Base-by-base conservation (phyloP, 2,797 vertebrate species). In the Macroramphosus scolopax region DNA sequence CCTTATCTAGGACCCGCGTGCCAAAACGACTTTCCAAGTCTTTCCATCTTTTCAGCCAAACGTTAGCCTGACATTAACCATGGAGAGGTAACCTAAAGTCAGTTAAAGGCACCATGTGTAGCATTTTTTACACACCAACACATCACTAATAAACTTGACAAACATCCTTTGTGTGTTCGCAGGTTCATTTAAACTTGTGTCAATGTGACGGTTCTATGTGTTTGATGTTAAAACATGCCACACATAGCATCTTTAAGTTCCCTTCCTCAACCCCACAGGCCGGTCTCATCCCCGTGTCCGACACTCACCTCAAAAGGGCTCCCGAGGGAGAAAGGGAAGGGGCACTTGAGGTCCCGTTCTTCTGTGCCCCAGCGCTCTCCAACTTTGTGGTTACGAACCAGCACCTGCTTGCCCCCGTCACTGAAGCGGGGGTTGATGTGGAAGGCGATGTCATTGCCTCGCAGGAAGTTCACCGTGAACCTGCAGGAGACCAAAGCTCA, bases 351-450 rank as follows among this genome's bases (percentile, higher is more conserved):
- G 30, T 85, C 81, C 33, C 90, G 75, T 78, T 92, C 90, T 39
- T 92, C 90, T 0, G 56, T 8, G 2, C 90, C 90, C 90, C 90
- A 92, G 51, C 55, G 80, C 2, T 89, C 87, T 0, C 86, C 90
- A 50, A 87, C 7, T 25, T 87, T 86, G 68, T 87, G 80, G 78
- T 92, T 92, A 16, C 90, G 85, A 42, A 92, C 87, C 37, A 92
- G 3, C 37, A 77, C 82, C 57, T 86, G 87, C 35, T 88, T 91
- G 2, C 85, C 87, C 0, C 61, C 78, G 12, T 92, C 90, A 1
- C 7, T 81, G 79, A 92, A 91, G 40, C 90, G 90, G 2, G 90
- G 85, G 81, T 92, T 92, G 66, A 91, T 83, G 66, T 92, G 90
- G 32, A 92, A 80, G 26, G 87, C 88, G 6, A 91, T 91, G 72